Evolutionary conservation across 2,888 invertebrate genomes (phyloP), one percentile per base, ranked within the genome.

Genomic region (Eretmocerus hayati): DNA sequence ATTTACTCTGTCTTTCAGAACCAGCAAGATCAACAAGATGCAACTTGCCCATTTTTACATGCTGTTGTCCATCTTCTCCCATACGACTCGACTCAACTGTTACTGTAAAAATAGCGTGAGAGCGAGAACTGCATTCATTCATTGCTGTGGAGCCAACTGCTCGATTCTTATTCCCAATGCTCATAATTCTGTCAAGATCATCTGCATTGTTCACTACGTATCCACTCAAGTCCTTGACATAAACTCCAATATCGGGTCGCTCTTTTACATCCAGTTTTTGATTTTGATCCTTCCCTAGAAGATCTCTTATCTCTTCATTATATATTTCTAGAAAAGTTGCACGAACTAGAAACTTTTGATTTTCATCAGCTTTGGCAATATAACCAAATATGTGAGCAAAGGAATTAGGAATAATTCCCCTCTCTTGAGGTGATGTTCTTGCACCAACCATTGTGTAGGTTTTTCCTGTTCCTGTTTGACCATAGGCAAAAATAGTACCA

Each of bases 271-370:
- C 93, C 13, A 95, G 75, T 61, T 86, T 84, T 62, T 81, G 83
- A 58, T 84, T 84, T 26, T 91, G 89, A 71, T 93, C 90, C 70
- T 90, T 90, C 5, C 87, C 87, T 4, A 99, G 76, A 36, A 99
- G 77, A 75, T 99, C 99, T 21, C 96, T 80, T 0, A 99, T 93
- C 73, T 99, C 97, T 73, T 99, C 99, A 72, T 99, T 99, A 74
- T 99, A 99, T 55, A 99, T 97, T 77, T 99, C 97, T 72, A 99
- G 77, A 71, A 97, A 99, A 0, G 97, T 95, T 5, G 96, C 96
- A 59, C 96, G 84, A 5, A 99, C 97, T 43, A 97, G 77, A 74
- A 99, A 99, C 90, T 93, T 90, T 61, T 89, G 87, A 65, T 90
- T 86, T 49, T 90, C 92, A 48, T 83, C 86, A 1, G 94, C 91